Base-by-base conservation (phyloP, 2,113 vertebrate species). In the Labeo catla region DNA sequence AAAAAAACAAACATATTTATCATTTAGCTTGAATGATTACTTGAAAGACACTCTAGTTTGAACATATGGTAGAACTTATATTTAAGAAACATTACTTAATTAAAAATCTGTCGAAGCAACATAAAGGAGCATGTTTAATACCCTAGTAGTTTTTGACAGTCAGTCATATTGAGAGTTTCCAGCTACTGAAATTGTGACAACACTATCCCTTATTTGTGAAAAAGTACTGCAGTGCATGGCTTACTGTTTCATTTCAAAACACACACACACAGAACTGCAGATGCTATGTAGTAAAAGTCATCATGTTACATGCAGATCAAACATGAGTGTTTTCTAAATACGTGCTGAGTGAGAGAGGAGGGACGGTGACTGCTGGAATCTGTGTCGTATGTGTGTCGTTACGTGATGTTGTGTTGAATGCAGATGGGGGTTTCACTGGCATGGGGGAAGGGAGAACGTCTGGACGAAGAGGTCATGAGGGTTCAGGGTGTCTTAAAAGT, bases 331-430 rank as follows among this genome's bases (percentile, higher is more conserved):
- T 47, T 74, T 74, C 19, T 23, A 47, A n/a, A 74, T 47, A 7
- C 5, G 8, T 81, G 79, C 65, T 65, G 79, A 65, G 36, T 61
- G 54, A 80, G 77, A 61, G 36, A 61, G 57, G 36, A 63, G 77
- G 77, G 54, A 61, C n/a, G 49, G 76, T 39, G 59, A 49, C n/a
- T 81, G 59, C 21, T 16, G 39, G n/a, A 47, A 65, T 65, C 6
- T 63, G 57, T 81, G 78, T 80, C 19, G 19, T 28, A 15, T 54
- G 43, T 54, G 43, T 45, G 73, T 49, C 57, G 47, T 83, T 88
- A 81, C 83, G 80, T 83, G 87, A 66, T 77, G 54, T 47, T 65
- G 89, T 91, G 91, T 88, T 90, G 85, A 80, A 34, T 89, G 85
- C 76, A 87, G 87, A 89, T 84, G 81, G 81, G 82, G 65, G 68